phyloP scores from a whole-genome alignment of 2,797 vertebrate genomes.

The Galago senegalensis region DNA sequence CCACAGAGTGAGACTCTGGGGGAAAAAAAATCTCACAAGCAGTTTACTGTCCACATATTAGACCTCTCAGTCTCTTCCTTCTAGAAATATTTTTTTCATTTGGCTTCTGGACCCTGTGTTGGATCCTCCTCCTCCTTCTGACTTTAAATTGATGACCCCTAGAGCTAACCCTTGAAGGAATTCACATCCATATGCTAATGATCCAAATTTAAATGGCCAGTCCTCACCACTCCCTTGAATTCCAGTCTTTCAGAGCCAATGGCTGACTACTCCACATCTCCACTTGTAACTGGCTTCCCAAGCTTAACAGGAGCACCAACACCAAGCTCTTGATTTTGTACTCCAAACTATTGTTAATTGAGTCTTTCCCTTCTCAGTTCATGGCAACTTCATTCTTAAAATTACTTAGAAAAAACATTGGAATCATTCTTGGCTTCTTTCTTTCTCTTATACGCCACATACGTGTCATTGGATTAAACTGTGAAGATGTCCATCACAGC shows the following conservation, averaged over 20 bases:
- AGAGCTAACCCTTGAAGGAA: conserved; percentile 4
- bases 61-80: not conserved
- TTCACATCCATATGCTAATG: not conserved
- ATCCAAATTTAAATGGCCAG: conserved; percentile 8
- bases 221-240: not conserved
- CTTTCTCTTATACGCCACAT: not conserved
- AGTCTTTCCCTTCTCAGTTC: conserved; percentile 29
- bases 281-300: not conserved
- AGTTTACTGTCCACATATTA: not conserved
- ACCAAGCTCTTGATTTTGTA: conserved; percentile 39
- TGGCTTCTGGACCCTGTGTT: not conserved
- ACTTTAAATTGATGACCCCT: not conserved
- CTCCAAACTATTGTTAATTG: not conserved
- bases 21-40: not conserved
- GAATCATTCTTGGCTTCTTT: conserved; percentile 12
- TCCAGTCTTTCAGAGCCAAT: conserved; percentile 32
- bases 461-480: not conserved
- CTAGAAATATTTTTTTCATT: not conserved
- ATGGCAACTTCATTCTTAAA: not conserved
- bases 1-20: too few species aligned
- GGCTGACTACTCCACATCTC: not conserved
- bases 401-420: not conserved
- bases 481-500: not conserved
- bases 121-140: not conserved
- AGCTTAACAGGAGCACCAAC: conserved; percentile 15